Evolutionary conservation across 1,140 invertebrate species (phyloP), one percentile per base, ranked within the genome.

Genomic region (Neotoxoptera formosana): DNA sequence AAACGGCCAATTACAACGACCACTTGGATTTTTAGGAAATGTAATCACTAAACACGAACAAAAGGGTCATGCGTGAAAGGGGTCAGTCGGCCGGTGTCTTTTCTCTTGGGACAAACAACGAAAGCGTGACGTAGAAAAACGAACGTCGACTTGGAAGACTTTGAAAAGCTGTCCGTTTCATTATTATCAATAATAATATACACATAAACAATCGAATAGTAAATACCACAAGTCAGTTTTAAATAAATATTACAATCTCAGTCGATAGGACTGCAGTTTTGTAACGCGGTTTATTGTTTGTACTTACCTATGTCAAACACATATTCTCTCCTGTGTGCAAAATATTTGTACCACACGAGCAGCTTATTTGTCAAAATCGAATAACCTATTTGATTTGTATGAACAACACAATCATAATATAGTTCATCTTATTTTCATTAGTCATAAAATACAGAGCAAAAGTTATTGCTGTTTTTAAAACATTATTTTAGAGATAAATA

Each of bases 11-110:
- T 88, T 87, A 87, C 47, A 88, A 89, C 6, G 88, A 60, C 88
- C 88, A 60, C 87, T 88, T 88, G 87, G 48, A 53, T 88, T 88
- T 88, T 88, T 48, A 84, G 83, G 23, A 84, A n/a, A 48, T 87
- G 86, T 87, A 83, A n/a, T 87, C 47, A n/a, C 45, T 48, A 87
- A 87, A 87, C 45, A 87, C 9, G 45, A 14, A 87, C 21, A 87
- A 87, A 87, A 87, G 25, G 30, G 21, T 30, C 30, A 20, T 48
- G 17, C 45, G 30, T 48, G 45, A 84, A 45, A 25, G 83, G 83
- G 36, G 83, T 84, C 36, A 45, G 83, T 34, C 60, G 76, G n/a
- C 34, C 25, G 34, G n/a, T 83, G n/a, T 36, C 23, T 45, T 45
- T 84, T 84, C 41, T 84, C 83, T 84, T 11, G 83, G 83, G 83